phyloP scores from a whole-genome alignment of 2,797 vertebrate species.

The Anguilla pacifica region DNA sequence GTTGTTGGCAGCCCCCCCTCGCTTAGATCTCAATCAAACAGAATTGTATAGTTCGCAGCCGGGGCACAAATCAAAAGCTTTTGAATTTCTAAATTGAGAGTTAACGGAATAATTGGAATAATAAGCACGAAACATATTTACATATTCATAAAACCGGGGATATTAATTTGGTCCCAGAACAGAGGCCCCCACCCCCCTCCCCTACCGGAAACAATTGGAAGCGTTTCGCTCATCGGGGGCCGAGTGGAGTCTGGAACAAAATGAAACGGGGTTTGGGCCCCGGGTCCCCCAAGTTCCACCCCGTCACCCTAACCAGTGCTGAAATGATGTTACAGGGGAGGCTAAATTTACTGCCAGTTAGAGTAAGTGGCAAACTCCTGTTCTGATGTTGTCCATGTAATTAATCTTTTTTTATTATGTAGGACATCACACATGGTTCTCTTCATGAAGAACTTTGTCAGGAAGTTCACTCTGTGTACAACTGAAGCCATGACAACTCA shows the following conservation, averaged over 20 bases:
- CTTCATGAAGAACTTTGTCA: slow-evolving; percentile 6
- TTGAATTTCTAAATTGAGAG: slow-evolving; percentile 51
- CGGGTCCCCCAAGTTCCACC: background rate
- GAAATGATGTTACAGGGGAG: slow-evolving; percentile 13
- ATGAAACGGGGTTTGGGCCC: slow-evolving; percentile 6
- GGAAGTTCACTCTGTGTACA: background rate
- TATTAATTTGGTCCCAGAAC: slow-evolving; percentile 54
- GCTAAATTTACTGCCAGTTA: slow-evolving; percentile 29
- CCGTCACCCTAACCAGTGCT: slow-evolving; percentile 12
- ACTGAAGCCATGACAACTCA: background rate
- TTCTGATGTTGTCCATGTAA: background rate
- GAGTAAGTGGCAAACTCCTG: background rate
- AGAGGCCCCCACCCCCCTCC: slow-evolving; percentile 21
- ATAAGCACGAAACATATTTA: slow-evolving; percentile 49
- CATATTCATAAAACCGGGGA: slow-evolving; percentile 54
- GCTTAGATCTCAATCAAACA: slow-evolving; percentile 49
- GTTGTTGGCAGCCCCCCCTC: background rate
- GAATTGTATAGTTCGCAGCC: slow-evolving; percentile 50
- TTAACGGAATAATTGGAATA: slow-evolving; percentile 57
- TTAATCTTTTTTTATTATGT: slow-evolving; percentile 27
- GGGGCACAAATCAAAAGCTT: slow-evolving; percentile 47
- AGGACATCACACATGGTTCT: background rate
- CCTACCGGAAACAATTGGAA: slow-evolving; percentile 43
- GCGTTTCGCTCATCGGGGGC: slow-evolving; percentile 41
- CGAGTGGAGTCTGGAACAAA: slow-evolving; percentile 35